These are phyloP conservation scores for Asarcornis scutulata DNA, from an alignment of 2,113 vertebrate genomes.

Conservation along the genomic window DNA sequence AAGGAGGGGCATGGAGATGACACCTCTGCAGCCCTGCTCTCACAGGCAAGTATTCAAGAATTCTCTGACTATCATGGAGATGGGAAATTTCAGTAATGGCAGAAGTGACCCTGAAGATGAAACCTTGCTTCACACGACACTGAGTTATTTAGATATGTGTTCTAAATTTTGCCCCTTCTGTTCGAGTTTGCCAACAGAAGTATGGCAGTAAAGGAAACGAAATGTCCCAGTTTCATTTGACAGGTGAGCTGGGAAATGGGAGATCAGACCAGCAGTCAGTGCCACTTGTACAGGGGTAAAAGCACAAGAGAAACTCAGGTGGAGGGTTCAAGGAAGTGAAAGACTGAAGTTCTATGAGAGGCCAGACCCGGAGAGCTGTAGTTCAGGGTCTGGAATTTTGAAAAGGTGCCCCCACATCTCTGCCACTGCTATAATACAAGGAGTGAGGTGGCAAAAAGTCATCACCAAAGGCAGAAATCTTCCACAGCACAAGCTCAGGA, in stretches of 20 bases:
- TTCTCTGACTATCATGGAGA: not conserved
- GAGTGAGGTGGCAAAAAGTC: not conserved
- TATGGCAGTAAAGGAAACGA: not conserved
- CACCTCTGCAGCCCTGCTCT: accelerated
- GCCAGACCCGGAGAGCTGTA: not conserved
- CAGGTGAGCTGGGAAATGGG: not conserved
- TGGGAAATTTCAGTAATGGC: not conserved
- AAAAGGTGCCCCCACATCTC: not conserved
- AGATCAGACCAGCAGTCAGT: not conserved
- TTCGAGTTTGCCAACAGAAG: not conserved
- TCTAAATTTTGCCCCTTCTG: not conserved
- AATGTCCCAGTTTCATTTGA: not conserved
- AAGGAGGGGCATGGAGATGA: not conserved
- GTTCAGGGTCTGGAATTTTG: not conserved
- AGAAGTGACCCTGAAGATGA: not conserved
- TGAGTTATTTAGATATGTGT: not conserved
- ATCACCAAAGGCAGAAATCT: not conserved
- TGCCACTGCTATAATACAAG: not conserved
- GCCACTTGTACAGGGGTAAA: not conserved
- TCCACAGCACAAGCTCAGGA: not conserved
- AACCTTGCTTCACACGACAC: accelerated
- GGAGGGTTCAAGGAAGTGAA: not conserved
- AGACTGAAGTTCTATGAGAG: not conserved
- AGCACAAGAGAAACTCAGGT: not conserved
- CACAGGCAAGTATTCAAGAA: accelerated